Conservation (phyloP, 2,888 invertebrate species). For the Mystacides longicornis region DNA sequence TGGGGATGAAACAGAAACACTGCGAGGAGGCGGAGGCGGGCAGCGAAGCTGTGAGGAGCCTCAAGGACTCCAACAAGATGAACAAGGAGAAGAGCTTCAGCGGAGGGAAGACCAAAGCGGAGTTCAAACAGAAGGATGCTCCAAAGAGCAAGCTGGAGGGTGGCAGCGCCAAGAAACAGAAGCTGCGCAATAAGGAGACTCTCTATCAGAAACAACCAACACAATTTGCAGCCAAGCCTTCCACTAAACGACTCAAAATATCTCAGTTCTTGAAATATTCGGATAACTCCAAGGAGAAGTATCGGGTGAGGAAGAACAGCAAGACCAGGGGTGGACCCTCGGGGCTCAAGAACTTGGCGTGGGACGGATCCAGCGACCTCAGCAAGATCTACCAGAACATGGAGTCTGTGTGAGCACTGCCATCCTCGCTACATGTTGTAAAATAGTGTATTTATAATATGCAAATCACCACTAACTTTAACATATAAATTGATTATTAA, state of each 20-base stretch:
- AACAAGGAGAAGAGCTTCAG: conserved; percentile 12
- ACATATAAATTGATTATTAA: background rate
- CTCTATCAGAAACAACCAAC: conserved; percentile 22
- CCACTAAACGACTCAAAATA: conserved; percentile 21
- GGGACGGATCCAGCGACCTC: conserved; percentile 20
- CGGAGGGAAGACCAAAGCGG: conserved; percentile 6
- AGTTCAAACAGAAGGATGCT: conserved; percentile 13
- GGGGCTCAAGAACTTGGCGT: conserved; percentile 29
- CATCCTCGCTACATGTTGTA: no score
- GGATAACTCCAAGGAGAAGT: conserved; percentile 24
- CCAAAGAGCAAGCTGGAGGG: conserved; percentile 9
- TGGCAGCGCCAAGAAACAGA: conserved; percentile 7
- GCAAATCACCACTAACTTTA: background rate
- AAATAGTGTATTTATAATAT: no score
- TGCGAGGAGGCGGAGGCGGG: conserved; percentile 4
- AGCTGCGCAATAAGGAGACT: conserved; percentile 11
- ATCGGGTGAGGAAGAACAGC: conserved; percentile 32
- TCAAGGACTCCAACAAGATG: conserved; percentile 20
- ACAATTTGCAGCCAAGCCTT: conserved; percentile 17
- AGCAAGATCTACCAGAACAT: background rate
- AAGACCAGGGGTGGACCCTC: conserved; percentile 33
- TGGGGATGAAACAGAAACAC: conserved; percentile 10
- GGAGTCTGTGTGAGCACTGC: background rate
- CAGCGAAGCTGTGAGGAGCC: conserved; percentile 13
- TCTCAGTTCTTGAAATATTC: conserved; percentile 24